Base-by-base conservation (phyloP, 2,888 invertebrate species). In the Laothoe populi region DNA sequence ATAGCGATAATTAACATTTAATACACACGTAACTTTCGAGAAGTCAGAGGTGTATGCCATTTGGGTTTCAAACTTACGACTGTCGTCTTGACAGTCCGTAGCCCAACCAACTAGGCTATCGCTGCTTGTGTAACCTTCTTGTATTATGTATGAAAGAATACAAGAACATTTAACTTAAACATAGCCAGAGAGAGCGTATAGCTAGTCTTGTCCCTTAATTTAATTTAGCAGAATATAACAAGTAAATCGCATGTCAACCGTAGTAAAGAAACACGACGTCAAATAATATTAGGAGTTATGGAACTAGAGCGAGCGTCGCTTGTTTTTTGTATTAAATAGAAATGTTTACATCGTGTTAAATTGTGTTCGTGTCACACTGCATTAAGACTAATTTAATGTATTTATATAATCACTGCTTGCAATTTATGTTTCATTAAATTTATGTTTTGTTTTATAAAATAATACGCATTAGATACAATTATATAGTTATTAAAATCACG, bases 211-310 rank as follows among this genome's bases (percentile, higher is more conserved):
- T 5, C 31, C 19, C 44, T 10, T 19, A 19, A 44, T 44, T 44
- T 44, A 44, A 44, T 44, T n/a, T 19, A 44, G 44, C 44, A 44
- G 19, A 31, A 49, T 23, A 46, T 13, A 46, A 46, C 44, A 60
- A 46, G 23, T 13, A 60, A 60, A 60, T 60, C 35, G 46, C 59
- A 60, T 48, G 59, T 46, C 59, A 60, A 48, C 21, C 3, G 44
- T 38, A 16, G 35, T 31, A 61, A 61, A 53, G 40, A 42, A 49
- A 61, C 42, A 40, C 42, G 8, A 26, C 26, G 45, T 35, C 16
- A 53, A 61, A 40, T 26, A 42, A 60, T n/a, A 8, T 4, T 24
- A 26, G 16, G 19, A 53, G 53, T 49, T 42, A 61, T 21, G 49
- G 42, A 53, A 61, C n/a, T 48, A 16, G 16, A 60, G 38, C 24